Percentiles rank a stretch among this genome's conserved stretches.
These are phyloP conservation scores for Dicentrarchus labrax DNA, from an alignment of 2,113 vertebrate species.

Conservation along the genomic window DNA sequence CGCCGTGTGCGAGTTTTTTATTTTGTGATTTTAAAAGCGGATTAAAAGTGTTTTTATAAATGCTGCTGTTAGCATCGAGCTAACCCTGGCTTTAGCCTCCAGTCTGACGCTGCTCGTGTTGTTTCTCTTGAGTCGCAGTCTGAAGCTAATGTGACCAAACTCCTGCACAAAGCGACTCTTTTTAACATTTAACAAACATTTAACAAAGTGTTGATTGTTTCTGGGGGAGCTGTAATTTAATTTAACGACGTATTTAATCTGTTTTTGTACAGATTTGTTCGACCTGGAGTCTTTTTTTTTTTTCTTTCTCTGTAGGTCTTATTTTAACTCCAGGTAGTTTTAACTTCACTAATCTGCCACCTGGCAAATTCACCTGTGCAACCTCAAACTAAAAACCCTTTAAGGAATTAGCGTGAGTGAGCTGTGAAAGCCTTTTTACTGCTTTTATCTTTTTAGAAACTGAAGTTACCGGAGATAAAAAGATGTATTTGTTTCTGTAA, in stretches of 20 bases:
- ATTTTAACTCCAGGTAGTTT: not conserved
- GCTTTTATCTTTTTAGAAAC: too few relatives aligned
- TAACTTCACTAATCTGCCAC: conserved; percentile 37
- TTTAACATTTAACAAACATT: too few relatives aligned
- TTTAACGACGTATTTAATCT: too few relatives aligned
- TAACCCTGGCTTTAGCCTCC: conserved; percentile 41
- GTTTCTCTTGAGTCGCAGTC: conserved; percentile 1
- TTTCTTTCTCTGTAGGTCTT: too few relatives aligned
- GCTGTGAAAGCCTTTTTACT: not conserved
- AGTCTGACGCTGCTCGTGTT: conserved; percentile 8
- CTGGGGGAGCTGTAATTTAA: too few relatives aligned
- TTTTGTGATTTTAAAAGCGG: rapidly evolving
- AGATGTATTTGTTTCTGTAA: too few relatives aligned
- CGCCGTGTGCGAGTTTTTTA: rapidly evolving
- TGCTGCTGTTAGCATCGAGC: conserved; percentile 30
- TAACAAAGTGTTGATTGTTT: too few relatives aligned
- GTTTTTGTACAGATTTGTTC: too few relatives aligned
- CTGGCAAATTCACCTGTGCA: conserved; percentile 32
- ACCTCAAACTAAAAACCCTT: conserved; percentile 13
- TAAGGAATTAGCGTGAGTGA: conserved; percentile 32
- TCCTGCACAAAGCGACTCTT: too few relatives aligned
- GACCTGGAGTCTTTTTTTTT: not conserved
- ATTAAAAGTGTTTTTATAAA: too few relatives aligned
- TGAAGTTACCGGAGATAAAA: too few relatives aligned
- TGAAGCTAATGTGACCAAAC: not conserved